Evolutionary conservation across 2,113 vertebrate genomes (phyloP), one percentile per base, ranked within the genome.

Genomic region (Misgurnus mizolepis): DNA sequence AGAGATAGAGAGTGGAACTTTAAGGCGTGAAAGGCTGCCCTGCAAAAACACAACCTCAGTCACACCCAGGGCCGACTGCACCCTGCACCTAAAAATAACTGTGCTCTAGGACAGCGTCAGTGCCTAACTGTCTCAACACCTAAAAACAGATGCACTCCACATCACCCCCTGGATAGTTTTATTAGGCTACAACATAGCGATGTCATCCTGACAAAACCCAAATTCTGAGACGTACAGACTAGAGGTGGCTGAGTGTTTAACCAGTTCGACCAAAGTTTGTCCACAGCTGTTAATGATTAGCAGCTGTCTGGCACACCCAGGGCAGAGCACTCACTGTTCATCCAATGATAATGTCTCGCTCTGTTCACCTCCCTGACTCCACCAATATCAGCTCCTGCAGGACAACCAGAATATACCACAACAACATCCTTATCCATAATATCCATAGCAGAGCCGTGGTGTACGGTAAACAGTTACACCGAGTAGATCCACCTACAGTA

Each of bases 231-330:
- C 67, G 22, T 8, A 47, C 40, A 27, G 27, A 34, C 27, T 2
- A 34, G 62, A 58, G 45, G 56, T 67, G 47, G 72, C 67, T 60
- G 80, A 72, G 47, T 74, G 73, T 80, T 82, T 74, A 82, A 86
- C 85, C 73, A 80, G 82, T 84, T 86, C 64, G 82, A 71, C 49
- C 73, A 82, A 86, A 86, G 85, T 82, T 86, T 86, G 85, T 82
- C 76, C 56, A 65, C 56, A 79, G 72, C 49, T 77, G 82, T 86
- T 84, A 86, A 86, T 86, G 85, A 86, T 86, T 86, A 71, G 55
- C 77, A 86, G 76, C 58, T 82, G 60, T 76, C 79, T 47, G 82
- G 72, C 85, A 86, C 82, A 75, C 82, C 85, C 80, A 73, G 14
- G 53, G 40, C 41, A 47, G 67, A 80, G 56, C 71, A 72, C 50